Conservation (phyloP, 2,888 invertebrate genomes). For the Junonia oenone region DNA sequence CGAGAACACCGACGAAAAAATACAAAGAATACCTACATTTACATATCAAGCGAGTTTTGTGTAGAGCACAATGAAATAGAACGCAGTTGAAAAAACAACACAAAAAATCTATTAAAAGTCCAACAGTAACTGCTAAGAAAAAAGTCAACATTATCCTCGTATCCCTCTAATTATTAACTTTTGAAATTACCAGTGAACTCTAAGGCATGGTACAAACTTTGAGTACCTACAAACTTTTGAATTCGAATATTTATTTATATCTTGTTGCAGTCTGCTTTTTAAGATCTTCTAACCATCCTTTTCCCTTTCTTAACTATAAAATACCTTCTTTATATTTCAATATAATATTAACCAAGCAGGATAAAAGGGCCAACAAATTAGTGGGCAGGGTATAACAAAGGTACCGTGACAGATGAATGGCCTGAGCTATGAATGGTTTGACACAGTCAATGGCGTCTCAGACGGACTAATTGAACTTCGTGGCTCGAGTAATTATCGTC, state of each 20-base stretch:
- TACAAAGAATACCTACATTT: constrained; percentile 15
- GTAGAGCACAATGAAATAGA: background rate
- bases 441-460: constrained; percentile 44
- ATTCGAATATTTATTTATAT: too few species aligned
- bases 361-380: constrained; percentile 15
- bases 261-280: too few species aligned
- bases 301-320: background rate
- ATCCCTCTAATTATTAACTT: too few species aligned
- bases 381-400: constrained; percentile 14
- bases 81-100: background rate
- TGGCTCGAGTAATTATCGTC: constrained; percentile 54
- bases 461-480: constrained; percentile 48
- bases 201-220: too few species aligned
- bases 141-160: background rate
- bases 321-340: background rate
- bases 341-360: background rate
- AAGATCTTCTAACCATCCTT: too few species aligned
- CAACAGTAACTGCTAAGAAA: background rate
- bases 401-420: constrained; percentile 35
- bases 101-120: background rate
- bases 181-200: too few species aligned
- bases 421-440: constrained; percentile 48
- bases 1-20: constrained; percentile 18
- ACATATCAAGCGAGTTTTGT: constrained; percentile 6
- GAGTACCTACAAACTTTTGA: too few species aligned